A percentile compares a stretch with the other conserved stretches of the same genome.
Evolutionary conservation across 2,113 vertebrate species (phyloP).

Genomic region (Oceanites oceanicus): DNA sequence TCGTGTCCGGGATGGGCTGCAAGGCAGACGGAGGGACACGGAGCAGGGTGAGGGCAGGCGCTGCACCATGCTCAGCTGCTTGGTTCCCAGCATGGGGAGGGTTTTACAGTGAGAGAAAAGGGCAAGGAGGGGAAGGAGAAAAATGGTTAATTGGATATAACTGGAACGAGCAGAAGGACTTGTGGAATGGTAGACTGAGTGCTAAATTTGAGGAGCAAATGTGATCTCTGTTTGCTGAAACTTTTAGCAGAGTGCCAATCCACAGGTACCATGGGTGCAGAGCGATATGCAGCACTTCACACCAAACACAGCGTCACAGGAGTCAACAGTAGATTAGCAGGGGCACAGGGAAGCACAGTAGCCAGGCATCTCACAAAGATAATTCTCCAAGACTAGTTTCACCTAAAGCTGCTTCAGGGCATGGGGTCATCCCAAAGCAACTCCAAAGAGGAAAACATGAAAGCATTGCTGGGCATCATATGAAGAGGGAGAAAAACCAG

Average conservation of each 20-base stretch:
- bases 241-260: not conserved
- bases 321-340: not conserved
- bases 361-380: not conserved
- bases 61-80: not conserved
- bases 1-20: slow-evolving; percentile 85
- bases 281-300: not conserved
- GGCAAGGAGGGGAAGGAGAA: not conserved
- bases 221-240: not conserved
- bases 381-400: not conserved
- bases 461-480: not conserved
- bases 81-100: not conserved
- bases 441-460: not conserved
- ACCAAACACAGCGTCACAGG: not conserved
- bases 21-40: not conserved
- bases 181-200: not conserved
- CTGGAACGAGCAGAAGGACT: not conserved
- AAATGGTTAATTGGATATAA: not conserved
- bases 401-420: not conserved
- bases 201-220: not conserved
- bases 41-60: not conserved
- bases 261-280: not conserved
- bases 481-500: not conserved
- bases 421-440: not conserved
- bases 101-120: not conserved
- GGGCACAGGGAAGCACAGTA: not conserved